Conservation (phyloP, 2,888 invertebrate species). For the Drosophila lacicola region DNA sequence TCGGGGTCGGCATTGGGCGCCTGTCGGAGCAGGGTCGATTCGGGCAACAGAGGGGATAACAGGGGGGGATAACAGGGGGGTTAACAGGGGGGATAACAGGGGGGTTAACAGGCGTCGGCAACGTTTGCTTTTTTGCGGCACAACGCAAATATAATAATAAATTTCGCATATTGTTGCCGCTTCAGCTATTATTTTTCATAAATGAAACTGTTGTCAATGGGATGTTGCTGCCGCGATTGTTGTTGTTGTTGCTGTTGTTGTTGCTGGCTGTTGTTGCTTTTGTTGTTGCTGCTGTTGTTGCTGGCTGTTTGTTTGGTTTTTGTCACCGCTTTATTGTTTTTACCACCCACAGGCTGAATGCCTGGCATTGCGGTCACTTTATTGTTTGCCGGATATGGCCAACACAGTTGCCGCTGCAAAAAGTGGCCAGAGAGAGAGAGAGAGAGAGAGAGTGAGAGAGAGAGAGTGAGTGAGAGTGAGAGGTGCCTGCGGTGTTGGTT, state of each 20-base stretch:
- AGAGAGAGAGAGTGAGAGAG: background rate
- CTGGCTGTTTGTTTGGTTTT: conserved; percentile 62
- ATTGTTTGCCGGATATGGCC: conserved; percentile 72
- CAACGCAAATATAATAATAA: conserved; percentile 80
- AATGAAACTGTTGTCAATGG: conserved; percentile 80
- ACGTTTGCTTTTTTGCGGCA: conserved; percentile 67
- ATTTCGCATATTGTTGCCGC: conserved; percentile 76
- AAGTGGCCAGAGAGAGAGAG: conserved; percentile 26
- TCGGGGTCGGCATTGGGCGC: too few relatives aligned
- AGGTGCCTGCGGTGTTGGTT: conserved; percentile 6
- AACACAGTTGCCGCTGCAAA: conserved; percentile 56
- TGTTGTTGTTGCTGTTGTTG: conserved; percentile 27
- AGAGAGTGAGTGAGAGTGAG: background rate
- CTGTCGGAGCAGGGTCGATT: too few relatives aligned
- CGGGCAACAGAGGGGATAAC: background rate
- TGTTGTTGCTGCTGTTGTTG: conserved; percentile 3
- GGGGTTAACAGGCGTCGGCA: background rate
- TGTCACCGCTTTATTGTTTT: conserved; percentile 77
- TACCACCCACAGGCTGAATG: conserved; percentile 44
- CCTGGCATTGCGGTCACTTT: conserved; percentile 74
- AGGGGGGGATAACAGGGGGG: background rate
- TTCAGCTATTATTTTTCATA: conserved; percentile 76
- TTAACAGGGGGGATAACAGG: background rate
- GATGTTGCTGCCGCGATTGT: conserved; percentile 33
- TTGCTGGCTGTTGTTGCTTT: conserved; percentile 35